phyloP scores from a whole-genome alignment of 2,113 vertebrate species.

The Colossoma macropomum region DNA sequence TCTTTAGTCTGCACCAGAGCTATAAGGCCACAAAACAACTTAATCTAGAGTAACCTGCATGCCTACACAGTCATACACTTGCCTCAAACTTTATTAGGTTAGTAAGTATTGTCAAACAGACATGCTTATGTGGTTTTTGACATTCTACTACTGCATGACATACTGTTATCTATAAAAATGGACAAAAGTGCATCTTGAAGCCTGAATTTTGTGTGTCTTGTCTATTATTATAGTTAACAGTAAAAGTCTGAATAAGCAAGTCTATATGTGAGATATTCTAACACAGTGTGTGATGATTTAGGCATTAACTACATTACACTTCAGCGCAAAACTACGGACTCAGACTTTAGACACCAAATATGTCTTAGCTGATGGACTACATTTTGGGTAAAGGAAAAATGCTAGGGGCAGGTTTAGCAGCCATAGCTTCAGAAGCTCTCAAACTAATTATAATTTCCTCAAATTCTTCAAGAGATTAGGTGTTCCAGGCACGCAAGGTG shows the following conservation, averaged over 20 bases:
- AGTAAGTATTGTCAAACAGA: too few species aligned
- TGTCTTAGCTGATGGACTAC: neutral
- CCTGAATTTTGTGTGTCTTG: too few species aligned
- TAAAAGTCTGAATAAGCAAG: neutral
- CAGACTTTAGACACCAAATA: neutral
- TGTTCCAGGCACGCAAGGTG: neutral
- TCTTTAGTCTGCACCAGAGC: too few species aligned
- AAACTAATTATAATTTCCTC: neutral
- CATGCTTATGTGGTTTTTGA: too few species aligned
- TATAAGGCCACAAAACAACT: too few species aligned
- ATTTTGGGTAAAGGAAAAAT: neutral
- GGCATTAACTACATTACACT: neutral
- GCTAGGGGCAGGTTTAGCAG: neutral
- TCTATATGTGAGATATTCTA: neutral
- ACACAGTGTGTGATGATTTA: neutral
- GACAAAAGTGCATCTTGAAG: too few species aligned
- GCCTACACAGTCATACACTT: too few species aligned
- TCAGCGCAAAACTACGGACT: neutral
- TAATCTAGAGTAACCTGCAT: too few species aligned
- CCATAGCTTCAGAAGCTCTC: neutral
- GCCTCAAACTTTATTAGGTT: too few species aligned
- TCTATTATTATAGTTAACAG: neutral
- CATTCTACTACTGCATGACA: too few species aligned
- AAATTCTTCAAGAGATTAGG: neutral
- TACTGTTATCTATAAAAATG: too few species aligned